A percentile compares a stretch with the other conserved stretches of the same genome.
Conservation (phyloP, 2,113 vertebrate species). For the Ochotona princeps region DNA sequence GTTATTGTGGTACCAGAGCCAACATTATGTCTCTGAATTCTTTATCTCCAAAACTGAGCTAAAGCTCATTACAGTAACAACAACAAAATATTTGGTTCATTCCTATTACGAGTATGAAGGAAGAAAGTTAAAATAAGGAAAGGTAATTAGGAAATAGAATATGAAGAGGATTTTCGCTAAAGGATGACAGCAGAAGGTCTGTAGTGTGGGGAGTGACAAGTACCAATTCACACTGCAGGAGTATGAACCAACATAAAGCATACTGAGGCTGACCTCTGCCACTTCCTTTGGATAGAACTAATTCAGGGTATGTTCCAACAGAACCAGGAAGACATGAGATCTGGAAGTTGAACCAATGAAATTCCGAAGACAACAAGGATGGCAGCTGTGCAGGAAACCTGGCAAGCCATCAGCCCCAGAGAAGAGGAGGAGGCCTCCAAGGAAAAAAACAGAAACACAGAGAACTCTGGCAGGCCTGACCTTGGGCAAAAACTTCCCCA, state of each 20-base stretch:
- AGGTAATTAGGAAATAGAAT: background rate
- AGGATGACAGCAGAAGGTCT: background rate
- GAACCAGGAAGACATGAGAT: background rate
- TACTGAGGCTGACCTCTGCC: background rate
- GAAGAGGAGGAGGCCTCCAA: background rate
- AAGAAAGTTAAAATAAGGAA: background rate
- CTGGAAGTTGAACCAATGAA: background rate
- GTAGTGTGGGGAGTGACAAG: rapidly evolving
- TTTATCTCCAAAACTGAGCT: background rate
- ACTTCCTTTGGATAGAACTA: background rate
- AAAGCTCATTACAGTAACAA: background rate
- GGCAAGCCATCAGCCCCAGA: background rate
- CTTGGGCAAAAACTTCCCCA: background rate
- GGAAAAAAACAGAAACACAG: background rate
- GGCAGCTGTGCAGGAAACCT: background rate
- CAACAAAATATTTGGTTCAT: background rate
- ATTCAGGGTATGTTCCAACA: background rate
- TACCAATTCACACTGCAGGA: background rate
- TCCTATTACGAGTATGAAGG: background rate
- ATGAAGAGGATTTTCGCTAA: background rate
- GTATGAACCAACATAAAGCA: background rate
- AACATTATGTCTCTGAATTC: background rate
- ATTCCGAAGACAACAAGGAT: background rate
- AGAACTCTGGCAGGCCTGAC: background rate
- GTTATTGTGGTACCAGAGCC: background rate